phyloP scores from a whole-genome alignment of 2,888 invertebrate species.

The Meandrusa payeni region DNA sequence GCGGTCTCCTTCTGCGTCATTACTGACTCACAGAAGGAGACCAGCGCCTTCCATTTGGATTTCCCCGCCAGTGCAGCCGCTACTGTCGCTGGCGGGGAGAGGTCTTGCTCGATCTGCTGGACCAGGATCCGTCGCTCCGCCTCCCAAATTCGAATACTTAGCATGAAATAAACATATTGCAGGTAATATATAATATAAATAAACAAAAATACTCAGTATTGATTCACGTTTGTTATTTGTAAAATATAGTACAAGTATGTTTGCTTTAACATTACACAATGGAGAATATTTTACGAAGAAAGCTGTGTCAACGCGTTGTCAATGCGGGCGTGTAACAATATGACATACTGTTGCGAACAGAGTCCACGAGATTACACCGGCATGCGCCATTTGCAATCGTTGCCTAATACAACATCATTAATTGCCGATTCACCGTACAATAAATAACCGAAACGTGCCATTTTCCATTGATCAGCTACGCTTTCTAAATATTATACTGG shows the following conservation, averaged over 20 bases:
- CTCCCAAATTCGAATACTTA: too few relatives aligned
- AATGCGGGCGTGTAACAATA: conserved; percentile 30
- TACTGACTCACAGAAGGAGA: too few relatives aligned
- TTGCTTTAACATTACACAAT: conserved; percentile 37
- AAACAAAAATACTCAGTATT: too few relatives aligned
- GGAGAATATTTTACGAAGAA: conserved; percentile 45
- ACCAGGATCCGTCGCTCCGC: too few relatives aligned
- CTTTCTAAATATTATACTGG: conserved; percentile 17
- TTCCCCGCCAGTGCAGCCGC: too few relatives aligned
- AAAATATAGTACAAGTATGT: conserved; percentile 2
- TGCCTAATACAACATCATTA: conserved; percentile 19
- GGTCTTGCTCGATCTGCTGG: too few relatives aligned
- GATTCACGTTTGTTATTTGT: too few relatives aligned
- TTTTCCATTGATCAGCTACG: conserved; percentile 7
- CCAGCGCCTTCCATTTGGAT: too few relatives aligned
- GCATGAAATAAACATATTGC: too few relatives aligned
- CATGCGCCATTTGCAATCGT: conserved; percentile 11
- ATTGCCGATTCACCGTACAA: conserved; percentile 20
- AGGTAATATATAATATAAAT: too few relatives aligned
- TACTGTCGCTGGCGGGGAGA: too few relatives aligned
- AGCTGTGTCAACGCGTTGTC: conserved; percentile 36
- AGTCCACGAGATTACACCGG: conserved; percentile 12
- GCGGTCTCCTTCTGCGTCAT: too few relatives aligned
- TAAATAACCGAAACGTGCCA: conserved; percentile 16
- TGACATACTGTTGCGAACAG: conserved; percentile 21